These are phyloP conservation scores for Oscheius sp. DNA, from an alignment of 2,888 invertebrate species.

Conservation along the genomic window DNA sequence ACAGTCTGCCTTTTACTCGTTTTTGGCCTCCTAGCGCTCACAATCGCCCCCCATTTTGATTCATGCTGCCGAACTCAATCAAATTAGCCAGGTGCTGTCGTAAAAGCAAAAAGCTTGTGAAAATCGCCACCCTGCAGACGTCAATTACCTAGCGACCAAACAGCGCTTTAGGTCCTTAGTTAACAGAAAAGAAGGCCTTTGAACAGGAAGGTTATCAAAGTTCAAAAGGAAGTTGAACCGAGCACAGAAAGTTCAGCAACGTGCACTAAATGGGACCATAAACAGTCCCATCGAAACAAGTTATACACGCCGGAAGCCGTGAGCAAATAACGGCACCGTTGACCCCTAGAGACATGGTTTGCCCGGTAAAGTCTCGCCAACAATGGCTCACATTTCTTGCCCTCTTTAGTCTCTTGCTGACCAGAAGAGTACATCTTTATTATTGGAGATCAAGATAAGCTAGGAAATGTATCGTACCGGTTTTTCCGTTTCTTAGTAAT, in stretches of 20 bases:
- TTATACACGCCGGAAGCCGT: slow-evolving; percentile 27
- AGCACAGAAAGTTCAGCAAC: background rate
- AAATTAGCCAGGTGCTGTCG: slow-evolving; percentile 4
- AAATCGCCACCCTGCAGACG: background rate
- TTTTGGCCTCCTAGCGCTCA: no score
- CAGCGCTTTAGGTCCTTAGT: background rate
- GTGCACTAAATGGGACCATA: slow-evolving; percentile 1
- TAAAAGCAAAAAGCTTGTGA: background rate
- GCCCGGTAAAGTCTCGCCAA: slow-evolving; percentile 21
- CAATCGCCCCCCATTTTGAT: no score
- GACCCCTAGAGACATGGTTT: slow-evolving; percentile 25
- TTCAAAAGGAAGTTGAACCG: background rate
- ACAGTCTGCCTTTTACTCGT: no score
- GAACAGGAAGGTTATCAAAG: background rate
- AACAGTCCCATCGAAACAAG: slow-evolving; percentile 28
- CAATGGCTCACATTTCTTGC: slow-evolving; percentile 21
- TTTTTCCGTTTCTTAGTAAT: background rate
- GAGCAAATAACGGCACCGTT: slow-evolving; percentile 20
- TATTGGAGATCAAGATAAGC: slow-evolving; percentile 8
- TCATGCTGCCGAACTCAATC: no score
- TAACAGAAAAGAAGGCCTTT: background rate
- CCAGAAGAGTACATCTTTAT: background rate
- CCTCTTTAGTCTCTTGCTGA: background rate
- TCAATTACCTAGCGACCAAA: slow-evolving; percentile 10
- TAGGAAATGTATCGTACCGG: slow-evolving; percentile 24